Conservation (phyloP, 2,797 vertebrate genomes). For the Fistularia tabacaria region DNA sequence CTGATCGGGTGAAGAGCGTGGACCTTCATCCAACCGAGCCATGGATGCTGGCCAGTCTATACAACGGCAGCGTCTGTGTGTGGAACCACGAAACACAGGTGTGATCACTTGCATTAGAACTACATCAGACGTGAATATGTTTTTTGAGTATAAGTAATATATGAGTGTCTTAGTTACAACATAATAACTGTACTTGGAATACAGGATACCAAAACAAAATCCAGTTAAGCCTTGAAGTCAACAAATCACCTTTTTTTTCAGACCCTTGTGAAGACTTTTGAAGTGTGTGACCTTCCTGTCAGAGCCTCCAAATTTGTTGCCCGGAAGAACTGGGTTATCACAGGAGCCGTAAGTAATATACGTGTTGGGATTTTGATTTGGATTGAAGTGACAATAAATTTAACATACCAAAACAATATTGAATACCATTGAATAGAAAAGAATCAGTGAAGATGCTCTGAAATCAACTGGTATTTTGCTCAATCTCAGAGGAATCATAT, state of each 20-base stretch:
- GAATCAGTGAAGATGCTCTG: no score
- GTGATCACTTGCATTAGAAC: conserved; percentile 2
- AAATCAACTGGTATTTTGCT: no score
- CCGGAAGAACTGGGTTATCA: conserved; percentile 98
- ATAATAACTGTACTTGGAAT: no score
- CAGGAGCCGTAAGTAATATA: conserved; percentile 87
- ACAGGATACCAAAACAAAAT: no score
- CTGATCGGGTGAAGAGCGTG: conserved; percentile 96
- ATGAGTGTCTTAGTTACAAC: no score
- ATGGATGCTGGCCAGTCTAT: conserved; percentile 98
- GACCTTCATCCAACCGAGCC: conserved; percentile 95
- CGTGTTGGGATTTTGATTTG: no score
- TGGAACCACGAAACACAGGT: conserved; percentile 99
- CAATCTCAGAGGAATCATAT: no score
- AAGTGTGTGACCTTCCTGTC: conserved; percentile 95
- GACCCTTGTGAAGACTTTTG: conserved; percentile 98
- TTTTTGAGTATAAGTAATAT: background rate
- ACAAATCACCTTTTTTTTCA: conserved; percentile 37
- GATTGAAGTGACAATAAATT: no score
- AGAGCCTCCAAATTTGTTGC: conserved; percentile 97
- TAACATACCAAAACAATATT: no score
- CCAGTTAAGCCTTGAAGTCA: background rate
- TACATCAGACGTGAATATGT: background rate
- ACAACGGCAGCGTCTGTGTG: conserved; percentile 97
- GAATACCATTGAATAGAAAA: no score